These are phyloP conservation scores for Indicator indicator DNA, from an alignment of 2,113 vertebrate species.

Conservation along the genomic window DNA sequence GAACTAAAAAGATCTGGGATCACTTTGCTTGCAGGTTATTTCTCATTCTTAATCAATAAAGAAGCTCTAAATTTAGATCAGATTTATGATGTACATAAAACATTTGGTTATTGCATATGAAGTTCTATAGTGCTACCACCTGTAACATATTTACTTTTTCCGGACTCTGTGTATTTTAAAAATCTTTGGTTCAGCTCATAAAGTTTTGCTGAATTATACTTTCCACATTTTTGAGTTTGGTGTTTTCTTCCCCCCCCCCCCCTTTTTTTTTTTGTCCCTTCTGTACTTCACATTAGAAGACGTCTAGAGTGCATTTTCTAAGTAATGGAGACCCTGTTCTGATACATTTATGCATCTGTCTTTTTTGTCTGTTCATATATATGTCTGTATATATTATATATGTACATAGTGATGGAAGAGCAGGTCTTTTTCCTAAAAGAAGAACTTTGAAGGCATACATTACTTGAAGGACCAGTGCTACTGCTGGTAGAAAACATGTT, in stretches of 20 bases:
- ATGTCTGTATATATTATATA: background rate
- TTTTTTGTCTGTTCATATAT: background rate
- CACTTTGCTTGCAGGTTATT: constrained; percentile 28
- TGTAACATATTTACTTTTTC: constrained; percentile 72
- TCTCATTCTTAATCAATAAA: constrained; percentile 48
- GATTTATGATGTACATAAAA: constrained; percentile 68
- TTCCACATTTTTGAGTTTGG: background rate
- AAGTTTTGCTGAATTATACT: constrained; percentile 48
- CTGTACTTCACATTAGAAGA: constrained; percentile 35
- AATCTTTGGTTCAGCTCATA: constrained; percentile 51
- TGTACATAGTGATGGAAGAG: background rate
- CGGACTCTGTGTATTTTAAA: constrained; percentile 57
- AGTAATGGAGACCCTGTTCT: constrained; percentile 3
- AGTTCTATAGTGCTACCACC: constrained; percentile 57
- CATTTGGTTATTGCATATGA: constrained; percentile 55
- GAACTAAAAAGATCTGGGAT: constrained; percentile 46
- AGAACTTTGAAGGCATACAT: background rate
- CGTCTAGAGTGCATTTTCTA: constrained; percentile 8
- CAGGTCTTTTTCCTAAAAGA: background rate
- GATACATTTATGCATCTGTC: background rate
- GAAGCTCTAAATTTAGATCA: constrained; percentile 54
- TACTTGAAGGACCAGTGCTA: background rate
- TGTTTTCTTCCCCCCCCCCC: too few relatives aligned
- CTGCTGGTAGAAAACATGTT: background rate
- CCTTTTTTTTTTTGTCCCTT: background rate